These are phyloP conservation scores for Neolamprologus hecqui DNA, from an alignment of 2,113 vertebrate genomes.

Conservation along the genomic window DNA sequence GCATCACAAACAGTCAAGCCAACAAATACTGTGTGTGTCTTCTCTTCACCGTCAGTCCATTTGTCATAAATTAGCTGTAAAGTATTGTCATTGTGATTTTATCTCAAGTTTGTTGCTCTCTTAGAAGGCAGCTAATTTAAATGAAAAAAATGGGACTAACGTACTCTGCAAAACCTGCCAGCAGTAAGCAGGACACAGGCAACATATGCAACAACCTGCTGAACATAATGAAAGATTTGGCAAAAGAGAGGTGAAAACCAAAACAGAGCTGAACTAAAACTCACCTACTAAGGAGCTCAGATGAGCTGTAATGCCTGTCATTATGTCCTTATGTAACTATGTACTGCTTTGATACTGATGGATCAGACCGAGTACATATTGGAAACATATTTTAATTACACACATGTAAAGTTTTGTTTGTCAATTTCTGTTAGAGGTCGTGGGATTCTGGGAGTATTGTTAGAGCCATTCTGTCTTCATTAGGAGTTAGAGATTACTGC, in stretches of 20 bases:
- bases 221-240: not conserved
- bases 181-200: not conserved
- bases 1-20: not conserved
- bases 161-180: not conserved
- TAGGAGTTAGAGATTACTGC: not conserved
- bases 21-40: not conserved
- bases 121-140: not conserved
- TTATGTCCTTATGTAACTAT: not conserved
- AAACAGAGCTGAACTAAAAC: not conserved
- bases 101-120: not conserved
- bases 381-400: not conserved
- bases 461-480: not conserved
- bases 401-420: not conserved
- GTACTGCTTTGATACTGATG: not conserved
- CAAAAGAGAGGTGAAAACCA: not conserved
- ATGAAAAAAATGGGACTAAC: not conserved
- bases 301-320: not conserved
- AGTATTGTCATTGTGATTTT: not conserved
- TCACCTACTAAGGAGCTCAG: no score
- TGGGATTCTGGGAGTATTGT: not conserved
- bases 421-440: not conserved
- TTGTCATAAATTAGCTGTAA: not conserved
- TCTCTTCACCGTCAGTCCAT: not conserved
- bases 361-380: not conserved
- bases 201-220: not conserved